Conservation (phyloP, 2,113 vertebrate species). For the Cephalopterus ornatus region DNA sequence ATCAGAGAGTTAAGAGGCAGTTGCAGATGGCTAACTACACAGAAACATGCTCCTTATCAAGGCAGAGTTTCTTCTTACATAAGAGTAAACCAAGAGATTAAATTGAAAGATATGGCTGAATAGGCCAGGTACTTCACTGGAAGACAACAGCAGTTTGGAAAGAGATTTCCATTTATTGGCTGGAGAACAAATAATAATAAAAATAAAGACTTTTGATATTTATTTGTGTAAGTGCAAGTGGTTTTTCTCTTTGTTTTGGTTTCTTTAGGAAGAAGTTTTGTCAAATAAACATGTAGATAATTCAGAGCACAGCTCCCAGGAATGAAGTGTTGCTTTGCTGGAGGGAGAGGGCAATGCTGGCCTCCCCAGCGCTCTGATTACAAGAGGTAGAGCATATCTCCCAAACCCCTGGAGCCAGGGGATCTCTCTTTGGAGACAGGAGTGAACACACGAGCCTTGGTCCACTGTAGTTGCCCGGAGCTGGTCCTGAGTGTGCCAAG, state of each 20-base stretch:
- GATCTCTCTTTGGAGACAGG: background rate
- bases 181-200: background rate
- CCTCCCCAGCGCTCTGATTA: fast-evolving
- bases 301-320: background rate
- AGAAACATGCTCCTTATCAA: background rate
- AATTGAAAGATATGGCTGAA: background rate
- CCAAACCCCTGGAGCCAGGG: background rate
- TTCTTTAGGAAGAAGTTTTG: background rate
- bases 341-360: background rate
- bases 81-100: background rate
- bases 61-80: background rate
- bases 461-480: background rate
- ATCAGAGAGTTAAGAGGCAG: fast-evolving
- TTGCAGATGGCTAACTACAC: background rate
- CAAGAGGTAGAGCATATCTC: background rate
- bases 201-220: background rate
- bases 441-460: background rate
- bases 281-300: background rate
- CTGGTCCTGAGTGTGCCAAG: fast-evolving
- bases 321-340: fast-evolving
- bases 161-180: background rate
- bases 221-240: background rate
- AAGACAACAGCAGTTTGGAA: background rate
- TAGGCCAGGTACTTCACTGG: background rate
- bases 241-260: background rate